phyloP scores from a whole-genome alignment of 1,140 invertebrate genomes.

The Leucophenga varia region DNA sequence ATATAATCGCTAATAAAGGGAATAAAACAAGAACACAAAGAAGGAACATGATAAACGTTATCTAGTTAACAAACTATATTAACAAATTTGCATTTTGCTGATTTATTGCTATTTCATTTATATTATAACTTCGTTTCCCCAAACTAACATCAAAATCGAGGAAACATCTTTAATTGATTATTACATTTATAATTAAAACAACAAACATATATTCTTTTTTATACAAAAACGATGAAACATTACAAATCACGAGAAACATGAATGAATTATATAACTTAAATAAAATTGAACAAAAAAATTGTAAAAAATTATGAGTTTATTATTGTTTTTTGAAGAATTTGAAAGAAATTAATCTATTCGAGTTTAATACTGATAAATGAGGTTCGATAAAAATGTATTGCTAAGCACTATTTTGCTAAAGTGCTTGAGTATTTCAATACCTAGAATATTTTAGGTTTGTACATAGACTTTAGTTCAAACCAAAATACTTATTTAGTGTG shows the following conservation, averaged over 20 bases:
- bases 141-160: constrained; percentile 36
- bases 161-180: too few species aligned
- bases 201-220: constrained; percentile 53
- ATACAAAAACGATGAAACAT: constrained; percentile 51
- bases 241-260: constrained; percentile 53
- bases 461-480: too few species aligned
- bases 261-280: constrained; percentile 55
- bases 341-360: too few species aligned
- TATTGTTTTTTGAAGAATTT: too few species aligned
- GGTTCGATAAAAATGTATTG: too few species aligned
- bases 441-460: too few species aligned
- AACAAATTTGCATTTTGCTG: constrained; percentile 45
- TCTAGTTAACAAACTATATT: constrained; percentile 47
- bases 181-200: constrained; percentile 43
- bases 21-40: constrained; percentile 20
- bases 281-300: constrained; percentile 47
- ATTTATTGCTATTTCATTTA: constrained; percentile 4
- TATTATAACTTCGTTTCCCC: constrained; percentile 19
- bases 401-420: too few species aligned
- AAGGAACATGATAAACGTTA: constrained; percentile 18
- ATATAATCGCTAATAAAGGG: constrained; percentile 16
- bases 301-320: too few species aligned
- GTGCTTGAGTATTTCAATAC: too few species aligned
- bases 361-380: too few species aligned
- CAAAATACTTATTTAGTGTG: too few species aligned